A percentile compares a stretch with the other conserved stretches of the same genome.
Evolutionary conservation across 1,140 invertebrate genomes (phyloP).

Genomic region (Copidosoma floridanum): DNA sequence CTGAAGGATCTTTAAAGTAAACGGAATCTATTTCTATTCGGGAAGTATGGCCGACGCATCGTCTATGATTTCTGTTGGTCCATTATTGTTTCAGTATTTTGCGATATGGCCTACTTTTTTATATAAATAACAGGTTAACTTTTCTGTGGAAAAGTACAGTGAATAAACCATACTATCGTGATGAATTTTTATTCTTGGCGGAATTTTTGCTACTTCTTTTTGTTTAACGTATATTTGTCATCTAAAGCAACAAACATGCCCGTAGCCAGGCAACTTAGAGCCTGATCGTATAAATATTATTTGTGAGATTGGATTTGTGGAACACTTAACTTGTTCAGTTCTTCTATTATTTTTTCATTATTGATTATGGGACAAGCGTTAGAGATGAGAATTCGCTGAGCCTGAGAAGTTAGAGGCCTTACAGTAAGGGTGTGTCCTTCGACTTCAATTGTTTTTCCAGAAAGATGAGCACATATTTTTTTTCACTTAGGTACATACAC

Average conservation of each 20-base stretch:
- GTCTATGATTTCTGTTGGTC: not conserved
- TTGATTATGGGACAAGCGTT: not conserved
- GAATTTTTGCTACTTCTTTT: slow-evolving; percentile 9
- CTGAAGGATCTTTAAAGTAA: too few relatives aligned
- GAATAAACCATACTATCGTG: slow-evolving; percentile 2
- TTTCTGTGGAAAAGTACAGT: slow-evolving; percentile 11
- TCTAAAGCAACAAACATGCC: too few relatives aligned
- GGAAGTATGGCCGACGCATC: too few relatives aligned
- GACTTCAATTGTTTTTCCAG: not conserved
- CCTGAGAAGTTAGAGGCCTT: not conserved
- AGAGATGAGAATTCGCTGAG: not conserved
- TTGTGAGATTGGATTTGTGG: not conserved
- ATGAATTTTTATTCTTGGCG: not conserved
- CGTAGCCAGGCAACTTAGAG: not conserved
- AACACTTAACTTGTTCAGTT: not conserved
- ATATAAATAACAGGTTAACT: slow-evolving; percentile 10
- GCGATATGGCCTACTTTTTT: slow-evolving; percentile 9
- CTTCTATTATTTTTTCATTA: not conserved
- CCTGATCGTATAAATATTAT: slow-evolving; percentile 1
- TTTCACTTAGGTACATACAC: too few relatives aligned
- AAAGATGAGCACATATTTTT: too few relatives aligned
- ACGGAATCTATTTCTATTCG: too few relatives aligned
- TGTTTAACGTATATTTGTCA: not conserved
- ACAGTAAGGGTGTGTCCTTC: not conserved
- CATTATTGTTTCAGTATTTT: not conserved